Evolutionary conservation across 2,113 vertebrate species (phyloP).

Genomic region (Cheirogaleus medius): DNA sequence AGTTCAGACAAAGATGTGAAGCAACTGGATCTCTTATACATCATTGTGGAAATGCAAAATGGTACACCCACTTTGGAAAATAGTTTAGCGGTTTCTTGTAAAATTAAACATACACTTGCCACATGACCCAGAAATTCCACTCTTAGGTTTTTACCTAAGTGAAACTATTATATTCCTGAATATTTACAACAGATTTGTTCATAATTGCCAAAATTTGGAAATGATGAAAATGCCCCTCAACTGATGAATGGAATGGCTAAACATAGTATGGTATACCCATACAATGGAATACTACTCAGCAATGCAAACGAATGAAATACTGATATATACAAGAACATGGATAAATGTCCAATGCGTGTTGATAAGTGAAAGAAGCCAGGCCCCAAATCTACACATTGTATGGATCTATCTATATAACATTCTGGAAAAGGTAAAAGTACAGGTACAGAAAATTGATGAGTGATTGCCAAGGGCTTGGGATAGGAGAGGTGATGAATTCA

Average conservation of each 20-base stretch:
- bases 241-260: conserved; percentile 16
- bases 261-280: neutral
- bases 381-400: neutral
- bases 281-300: neutral
- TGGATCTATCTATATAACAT: neutral
- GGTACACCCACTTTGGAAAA: neutral
- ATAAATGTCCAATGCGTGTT: conserved; percentile 19
- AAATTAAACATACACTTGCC: neutral
- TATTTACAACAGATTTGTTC: neutral
- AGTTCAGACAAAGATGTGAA: neutral
- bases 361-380: neutral
- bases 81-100: neutral
- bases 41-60: conserved; percentile 16
- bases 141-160: neutral
- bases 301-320: conserved; percentile 5
- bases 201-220: conserved; percentile 23
- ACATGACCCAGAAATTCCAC: neutral
- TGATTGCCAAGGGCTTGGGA: neutral
- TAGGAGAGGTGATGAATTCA: neutral
- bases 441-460: neutral
- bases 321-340: neutral
- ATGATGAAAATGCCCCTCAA: neutral
- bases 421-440: neutral
- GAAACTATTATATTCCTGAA: neutral
- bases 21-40: neutral